A percentile compares a stretch with the other conserved stretches of the same genome.
These are phyloP conservation scores for Rousettus madagascariensis DNA, from an alignment of 2,797 vertebrate species.

Conservation along the genomic window DNA sequence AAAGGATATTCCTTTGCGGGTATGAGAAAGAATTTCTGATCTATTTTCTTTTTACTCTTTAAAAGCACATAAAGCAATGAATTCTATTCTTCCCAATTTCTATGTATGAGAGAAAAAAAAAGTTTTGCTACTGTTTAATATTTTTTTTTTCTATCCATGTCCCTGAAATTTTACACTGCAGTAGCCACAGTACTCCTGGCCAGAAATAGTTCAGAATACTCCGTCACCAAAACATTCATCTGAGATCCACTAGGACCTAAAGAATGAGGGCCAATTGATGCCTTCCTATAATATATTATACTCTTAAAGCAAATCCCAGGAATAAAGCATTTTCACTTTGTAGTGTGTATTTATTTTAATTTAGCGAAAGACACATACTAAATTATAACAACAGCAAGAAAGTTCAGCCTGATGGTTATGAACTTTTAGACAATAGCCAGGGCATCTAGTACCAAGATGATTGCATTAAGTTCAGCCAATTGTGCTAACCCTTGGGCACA, in stretches of 20 bases:
- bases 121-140: background rate
- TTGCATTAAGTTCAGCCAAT: background rate
- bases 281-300: background rate
- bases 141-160: background rate
- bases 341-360: background rate
- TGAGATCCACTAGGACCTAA: background rate
- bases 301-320: background rate
- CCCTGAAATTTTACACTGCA: background rate
- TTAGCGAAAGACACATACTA: background rate
- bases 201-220: background rate
- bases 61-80: background rate
- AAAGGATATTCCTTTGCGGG: background rate
- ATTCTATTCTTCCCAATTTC: background rate
- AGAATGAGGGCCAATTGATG: background rate
- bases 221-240: background rate
- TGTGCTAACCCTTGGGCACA: background rate
- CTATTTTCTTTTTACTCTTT: background rate
- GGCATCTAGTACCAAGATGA: background rate
- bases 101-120: background rate
- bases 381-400: background rate
- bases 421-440: background rate
- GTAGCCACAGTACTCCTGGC: background rate
- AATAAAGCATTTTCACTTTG: background rate
- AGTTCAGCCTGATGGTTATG: background rate
- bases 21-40: background rate